Evolutionary conservation across 2,113 vertebrate species (phyloP), one percentile per base, ranked within the genome.

Genomic region (Psilopogon haemacephalus): DNA sequence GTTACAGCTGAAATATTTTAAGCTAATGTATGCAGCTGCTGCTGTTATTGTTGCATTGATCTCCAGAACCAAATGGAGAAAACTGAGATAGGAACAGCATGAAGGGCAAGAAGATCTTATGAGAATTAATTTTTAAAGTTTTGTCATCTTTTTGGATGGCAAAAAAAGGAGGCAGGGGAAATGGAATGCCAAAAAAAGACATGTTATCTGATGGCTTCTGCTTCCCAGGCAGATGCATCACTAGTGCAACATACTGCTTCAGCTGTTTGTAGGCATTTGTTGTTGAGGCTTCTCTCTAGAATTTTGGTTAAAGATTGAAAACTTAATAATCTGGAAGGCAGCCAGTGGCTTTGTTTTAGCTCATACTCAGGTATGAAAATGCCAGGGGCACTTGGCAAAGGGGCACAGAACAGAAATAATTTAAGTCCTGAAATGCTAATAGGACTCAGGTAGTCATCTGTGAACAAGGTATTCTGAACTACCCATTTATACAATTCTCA

Each of bases 11-110:
- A 86, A 91, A 83, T 60, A 19, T 85, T 94, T 92, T 69, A 67
- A 72, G 63, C 63, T 87, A 76, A 85, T 1, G 2, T 55, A 72
- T 73, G 83, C 93, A 73, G 92, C 93, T 90, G 90, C 67, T 70
- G 84, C 64, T 90, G 50, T 12, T 89, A 23, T 81, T 92, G 72
- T 88, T 70, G 71, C 42, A 40, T 73, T 93, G 90, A 93, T 94
- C 78, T 71, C 91, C 82, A 73, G 72, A 95, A 93, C 78, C 60
- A 96, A 95, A 91, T 52, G 56, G 64, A 86, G 82, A 93, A 93
- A 94, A 62, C 32, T 21, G 74, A 93, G 75, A 86, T 12, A 40
- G 35, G 20, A 93, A 32, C 8, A n/a, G 55, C 48, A 23, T 33
- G 50, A 84, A 91, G 64, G 33, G 33, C 33, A 70, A 67, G n/a